Evolutionary conservation across 30 jellyfish, hydroid and myxozoan species (phyloP), one percentile per base, ranked within the genome.

Genomic region (Cassiopea andromeda): DNA sequence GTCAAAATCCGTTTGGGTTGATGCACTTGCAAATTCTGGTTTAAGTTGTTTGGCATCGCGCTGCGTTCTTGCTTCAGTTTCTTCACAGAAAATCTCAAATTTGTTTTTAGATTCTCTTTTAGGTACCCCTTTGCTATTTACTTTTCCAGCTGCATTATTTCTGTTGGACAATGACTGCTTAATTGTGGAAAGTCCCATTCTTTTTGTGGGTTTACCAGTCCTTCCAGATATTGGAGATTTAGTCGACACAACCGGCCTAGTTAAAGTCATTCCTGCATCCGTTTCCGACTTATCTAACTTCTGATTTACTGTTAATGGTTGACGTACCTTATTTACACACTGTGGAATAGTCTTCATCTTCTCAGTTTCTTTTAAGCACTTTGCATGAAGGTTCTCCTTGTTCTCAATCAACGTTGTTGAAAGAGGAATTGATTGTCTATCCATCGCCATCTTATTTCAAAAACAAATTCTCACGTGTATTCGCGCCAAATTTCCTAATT

Each of bases 161-260:
- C 82, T 80, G 75, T 90, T 80, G 1, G 90, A 48, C 12, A 94
- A 84, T 47, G 97, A 89, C 48, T 81, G 98, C 78, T 94, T 97
- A 44, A 94, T 57, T 16, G 97, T 94, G 19, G 98, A 96, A 44
- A 94, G 94, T 43, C 96, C 94, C 78, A 78, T 73, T 60, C 98
- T 76, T 88, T 82, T 82, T 49, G 97, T 87, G 8, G 83, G 84
- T 66, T 83, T 83, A 18, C 46, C 15, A 5, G 80, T 38, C 77
- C 91, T 83, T 4, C 84, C 91, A 70, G 91, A 27, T 2, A 54
- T 73, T 1, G 91, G 91, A 1, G 85, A 69, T 54, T 83, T 83
- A 15, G 90, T 87, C 7, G 89, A 69, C 58, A 87, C 46, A 16
- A 85, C 49, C 44, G 90, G 80, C 77, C 90, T 60, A 64, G 82